Conservation (phyloP, 2,888 invertebrate species). For the Lordiphosa andalusiaca region DNA sequence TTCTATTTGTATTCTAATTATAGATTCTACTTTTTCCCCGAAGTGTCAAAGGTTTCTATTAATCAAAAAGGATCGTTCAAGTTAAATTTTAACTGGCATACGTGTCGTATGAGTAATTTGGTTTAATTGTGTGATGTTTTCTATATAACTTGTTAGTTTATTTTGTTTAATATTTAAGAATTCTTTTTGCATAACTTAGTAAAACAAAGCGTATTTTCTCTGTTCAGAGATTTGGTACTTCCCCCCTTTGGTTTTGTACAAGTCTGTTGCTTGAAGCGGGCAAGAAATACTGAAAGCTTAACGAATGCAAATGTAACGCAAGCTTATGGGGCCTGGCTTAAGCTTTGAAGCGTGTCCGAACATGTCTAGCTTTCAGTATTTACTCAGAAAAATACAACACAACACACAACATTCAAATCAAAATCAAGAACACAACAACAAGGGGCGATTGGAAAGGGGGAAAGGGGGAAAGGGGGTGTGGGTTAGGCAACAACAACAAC, state of each 20-base stretch:
- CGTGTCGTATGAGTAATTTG: no score
- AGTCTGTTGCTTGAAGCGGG: not conserved
- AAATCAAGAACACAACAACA: constrained; percentile 31
- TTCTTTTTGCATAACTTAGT: no score
- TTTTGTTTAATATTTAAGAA: no score
- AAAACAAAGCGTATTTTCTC: not conserved
- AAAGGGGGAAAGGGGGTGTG: not conserved
- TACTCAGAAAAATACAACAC: constrained; percentile 36
- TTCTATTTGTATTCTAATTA: no score
- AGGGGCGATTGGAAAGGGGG: not conserved
- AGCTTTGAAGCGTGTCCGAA: constrained; percentile 53
- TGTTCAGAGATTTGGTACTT: no score
- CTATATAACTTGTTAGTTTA: no score
- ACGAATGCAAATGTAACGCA: no score
- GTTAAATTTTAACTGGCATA: no score
- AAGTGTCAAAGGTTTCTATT: no score
- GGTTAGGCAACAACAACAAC: constrained; percentile 45
- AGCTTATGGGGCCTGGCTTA: constrained; percentile 17
- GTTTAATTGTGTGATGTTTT: no score
- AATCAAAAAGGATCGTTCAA: no score
- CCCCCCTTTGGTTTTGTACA: not conserved
- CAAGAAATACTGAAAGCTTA: constrained; percentile 26
- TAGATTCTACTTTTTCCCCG: no score
- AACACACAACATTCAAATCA: constrained; percentile 31
- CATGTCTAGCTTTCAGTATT: constrained; percentile 78